Evolutionary conservation across 2,113 vertebrate genomes (phyloP), one percentile per base, ranked within the genome.

Genomic region (Thamnaconus septentrionalis): DNA sequence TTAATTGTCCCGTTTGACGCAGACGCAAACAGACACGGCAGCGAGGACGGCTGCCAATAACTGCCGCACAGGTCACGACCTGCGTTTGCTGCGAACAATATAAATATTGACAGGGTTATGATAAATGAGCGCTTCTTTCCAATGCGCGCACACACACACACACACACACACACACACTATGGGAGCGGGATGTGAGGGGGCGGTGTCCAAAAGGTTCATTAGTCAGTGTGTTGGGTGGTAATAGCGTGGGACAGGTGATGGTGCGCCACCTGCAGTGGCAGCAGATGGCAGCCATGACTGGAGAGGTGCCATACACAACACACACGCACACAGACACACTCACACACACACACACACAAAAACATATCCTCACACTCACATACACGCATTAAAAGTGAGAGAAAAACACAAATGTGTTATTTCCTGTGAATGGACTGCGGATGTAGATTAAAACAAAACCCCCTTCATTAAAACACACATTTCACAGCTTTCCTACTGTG

Each of bases 201-300:
- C 71, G 47, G 73, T 53, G 58, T 85, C 73, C 77, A 59, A 53
- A 68, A 45, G 85, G 77, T 85, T 87, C 82, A 84, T 87, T 85
- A 85, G 81, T 86, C 80, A 72, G 70, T 78, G 69, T 70, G 82
- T 70, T 82, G 83, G 82, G 82, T 73, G 84, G 80, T 86, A 86
- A 86, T 81, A 81, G 85, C 56, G 59, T 86, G 82, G 83, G 88
- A 87, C 86, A 88, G 86, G 88, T 88, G 88, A 90, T 86, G 86
- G 85, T 88, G 88, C 88, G 75, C 84, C 80, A 83, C 90, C 90
- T 85, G 88, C 89, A 89, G 90, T 84, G 88, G 89, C 60, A 90
- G 87, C 91, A 91, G 90, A 92, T 91, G 90, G 90, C 87, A 85
- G 81, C 86, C 86, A 89, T 86, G 88, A 87, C 87, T 90, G 85